Conservation (phyloP, 2,797 vertebrate species). For the Helarctos malayanus region DNA sequence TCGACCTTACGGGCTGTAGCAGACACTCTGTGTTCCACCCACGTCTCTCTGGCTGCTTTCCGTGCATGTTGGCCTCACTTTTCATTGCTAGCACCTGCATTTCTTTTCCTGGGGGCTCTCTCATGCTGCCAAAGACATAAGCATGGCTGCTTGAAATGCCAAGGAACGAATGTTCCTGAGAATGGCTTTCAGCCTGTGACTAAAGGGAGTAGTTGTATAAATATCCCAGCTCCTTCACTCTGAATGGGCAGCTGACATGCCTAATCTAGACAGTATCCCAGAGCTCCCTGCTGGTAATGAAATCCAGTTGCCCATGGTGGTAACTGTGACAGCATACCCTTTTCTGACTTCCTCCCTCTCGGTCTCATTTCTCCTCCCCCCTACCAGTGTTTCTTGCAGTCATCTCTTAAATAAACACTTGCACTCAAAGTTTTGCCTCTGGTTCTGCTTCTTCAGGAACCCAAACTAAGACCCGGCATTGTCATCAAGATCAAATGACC, state of each 20-base stretch:
- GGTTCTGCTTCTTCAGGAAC: not conserved
- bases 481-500: not conserved
- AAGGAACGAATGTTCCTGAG: not conserved
- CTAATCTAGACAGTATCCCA: not conserved
- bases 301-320: not conserved
- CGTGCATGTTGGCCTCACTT: not conserved
- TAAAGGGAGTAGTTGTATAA: constrained; percentile 6
- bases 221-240: not conserved
- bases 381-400: not conserved
- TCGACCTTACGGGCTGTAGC: not conserved
- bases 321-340: not conserved
- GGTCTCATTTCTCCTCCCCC: not conserved
- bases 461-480: not conserved
- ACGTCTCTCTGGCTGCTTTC: not conserved
- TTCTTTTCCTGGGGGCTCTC: not conserved
- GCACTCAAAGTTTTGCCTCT: not conserved
- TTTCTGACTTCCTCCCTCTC: not conserved
- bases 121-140: constrained; percentile 6
- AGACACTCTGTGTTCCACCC: not conserved
- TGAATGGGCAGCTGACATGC: not conserved
- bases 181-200: not conserved
- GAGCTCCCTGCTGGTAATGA: not conserved
- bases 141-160: not conserved
- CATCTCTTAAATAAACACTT: not conserved
- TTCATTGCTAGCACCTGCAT: constrained; percentile 43